Conservation (phyloP, 2,113 vertebrate species). For the Haemorhous mexicanus region DNA sequence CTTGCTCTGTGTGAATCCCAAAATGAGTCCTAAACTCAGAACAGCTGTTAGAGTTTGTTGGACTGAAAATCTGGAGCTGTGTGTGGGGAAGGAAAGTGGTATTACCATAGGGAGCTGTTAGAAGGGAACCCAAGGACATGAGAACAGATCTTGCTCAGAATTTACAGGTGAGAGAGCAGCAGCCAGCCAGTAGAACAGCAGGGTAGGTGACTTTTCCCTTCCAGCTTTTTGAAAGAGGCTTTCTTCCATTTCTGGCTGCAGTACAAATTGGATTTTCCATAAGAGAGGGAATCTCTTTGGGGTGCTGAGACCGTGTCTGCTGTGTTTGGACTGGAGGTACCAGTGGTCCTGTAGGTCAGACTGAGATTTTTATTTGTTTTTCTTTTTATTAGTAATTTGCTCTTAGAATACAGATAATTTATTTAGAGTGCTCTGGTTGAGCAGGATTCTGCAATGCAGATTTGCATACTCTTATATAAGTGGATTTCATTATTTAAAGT, state of each 20-base stretch:
- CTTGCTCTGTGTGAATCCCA: neutral
- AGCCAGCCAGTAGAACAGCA: neutral
- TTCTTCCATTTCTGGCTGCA: neutral
- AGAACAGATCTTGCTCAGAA: neutral
- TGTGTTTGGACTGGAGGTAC: neutral
- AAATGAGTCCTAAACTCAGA: neutral
- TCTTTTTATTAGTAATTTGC: neutral
- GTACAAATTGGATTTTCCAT: neutral
- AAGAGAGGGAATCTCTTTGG: neutral
- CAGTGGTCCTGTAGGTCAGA: neutral
- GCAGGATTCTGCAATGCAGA: neutral
- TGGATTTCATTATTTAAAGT: neutral
- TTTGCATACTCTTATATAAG: neutral
- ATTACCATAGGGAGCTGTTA: neutral
- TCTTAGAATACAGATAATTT: neutral
- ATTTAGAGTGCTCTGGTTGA: neutral
- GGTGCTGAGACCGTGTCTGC: neutral
- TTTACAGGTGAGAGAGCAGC: neutral
- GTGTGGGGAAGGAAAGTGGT: neutral
- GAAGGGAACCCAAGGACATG: neutral
- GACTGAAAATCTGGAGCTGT: neutral
- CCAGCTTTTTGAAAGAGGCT: neutral
- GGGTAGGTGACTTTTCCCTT: neutral
- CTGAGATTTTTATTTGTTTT: neutral
- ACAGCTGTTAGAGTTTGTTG: neutral